Conservation (phyloP, 2,113 vertebrate species). For the Thermophis baileyi region DNA sequence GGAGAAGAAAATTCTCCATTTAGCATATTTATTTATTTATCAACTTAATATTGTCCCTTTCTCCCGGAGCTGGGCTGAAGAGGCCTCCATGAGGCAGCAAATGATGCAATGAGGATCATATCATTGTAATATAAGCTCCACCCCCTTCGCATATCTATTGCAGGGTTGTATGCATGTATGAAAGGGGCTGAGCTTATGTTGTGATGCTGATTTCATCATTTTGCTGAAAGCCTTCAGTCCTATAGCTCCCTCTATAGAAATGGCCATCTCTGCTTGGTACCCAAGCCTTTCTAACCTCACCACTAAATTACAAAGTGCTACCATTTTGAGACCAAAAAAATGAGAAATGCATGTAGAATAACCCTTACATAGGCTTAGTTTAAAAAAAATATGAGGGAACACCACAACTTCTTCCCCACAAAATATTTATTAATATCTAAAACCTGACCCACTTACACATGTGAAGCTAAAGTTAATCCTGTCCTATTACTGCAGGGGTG, state of each 20-base stretch:
- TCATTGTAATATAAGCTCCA: background rate
- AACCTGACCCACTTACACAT: background rate
- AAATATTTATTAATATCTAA: background rate
- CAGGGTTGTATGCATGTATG: background rate
- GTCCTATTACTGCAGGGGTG: background rate
- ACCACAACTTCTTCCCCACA: background rate
- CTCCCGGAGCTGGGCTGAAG: background rate
- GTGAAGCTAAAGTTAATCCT: background rate
- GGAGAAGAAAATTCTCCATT: background rate
- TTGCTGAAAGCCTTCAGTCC: background rate
- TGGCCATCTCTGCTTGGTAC: background rate
- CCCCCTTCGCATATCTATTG: background rate
- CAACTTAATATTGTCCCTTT: background rate
- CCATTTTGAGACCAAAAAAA: background rate
- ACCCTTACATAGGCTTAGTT: background rate
- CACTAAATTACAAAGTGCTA: background rate
- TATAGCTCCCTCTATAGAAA: background rate
- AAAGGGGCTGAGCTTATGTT: background rate
- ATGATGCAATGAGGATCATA: background rate
- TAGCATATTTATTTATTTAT: background rate
- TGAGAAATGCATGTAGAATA: background rate
- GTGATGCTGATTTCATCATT: background rate
- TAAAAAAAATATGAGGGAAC: background rate
- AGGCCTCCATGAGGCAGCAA: background rate
- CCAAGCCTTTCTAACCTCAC: background rate